Percentiles rank a stretch among this genome's conserved stretches.
These are phyloP conservation scores for Apomyelois bistriatella DNA, from an alignment of 2,888 invertebrate species.

Conservation along the genomic window DNA sequence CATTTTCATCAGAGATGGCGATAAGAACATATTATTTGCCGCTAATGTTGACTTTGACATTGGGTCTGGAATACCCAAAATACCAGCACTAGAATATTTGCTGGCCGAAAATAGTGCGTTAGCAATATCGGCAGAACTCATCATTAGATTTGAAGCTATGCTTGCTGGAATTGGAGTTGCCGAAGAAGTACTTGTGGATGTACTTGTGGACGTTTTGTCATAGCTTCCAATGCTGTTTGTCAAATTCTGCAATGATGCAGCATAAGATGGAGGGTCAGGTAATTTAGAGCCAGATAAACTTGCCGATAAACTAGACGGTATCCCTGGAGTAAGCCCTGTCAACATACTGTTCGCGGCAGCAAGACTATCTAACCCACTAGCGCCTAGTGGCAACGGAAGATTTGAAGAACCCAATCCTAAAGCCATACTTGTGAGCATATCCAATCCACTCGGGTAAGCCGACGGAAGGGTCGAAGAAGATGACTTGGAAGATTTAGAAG, in stretches of 20 bases:
- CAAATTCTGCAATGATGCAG: conserved; percentile 66
- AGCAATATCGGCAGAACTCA: conserved; percentile 82
- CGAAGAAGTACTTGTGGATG: conserved; percentile 67
- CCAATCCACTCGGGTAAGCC: conserved; percentile 68
- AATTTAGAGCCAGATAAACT: conserved; percentile 64
- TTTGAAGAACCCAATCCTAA: conserved; percentile 66
- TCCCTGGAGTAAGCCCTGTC: conserved; percentile 60
- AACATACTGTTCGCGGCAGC: conserved; percentile 76
- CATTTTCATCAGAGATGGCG: conserved; percentile 86
- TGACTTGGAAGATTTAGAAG: conserved; percentile 80
- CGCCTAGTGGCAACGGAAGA: conserved; percentile 63
- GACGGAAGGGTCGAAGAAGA: conserved; percentile 75
- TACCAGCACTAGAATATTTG: conserved; percentile 81
- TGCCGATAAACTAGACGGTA: conserved; percentile 64
- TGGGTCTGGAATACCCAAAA: conserved; percentile 86
- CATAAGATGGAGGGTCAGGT: conserved; percentile 70
- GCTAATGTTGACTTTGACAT: conserved; percentile 87
- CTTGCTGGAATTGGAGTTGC: conserved; percentile 73
- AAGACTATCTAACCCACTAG: conserved; percentile 66
- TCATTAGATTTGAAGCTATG: conserved; percentile 81
- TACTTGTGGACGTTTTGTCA: conserved; percentile 69
- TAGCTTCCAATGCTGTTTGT: conserved; percentile 62
- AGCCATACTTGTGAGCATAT: conserved; percentile 77
- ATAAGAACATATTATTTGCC: conserved; percentile 89
- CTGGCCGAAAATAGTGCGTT: conserved; percentile 84